Evolutionary conservation across 1,140 invertebrate species (phyloP).

Genomic region (Ips typographus): DNA sequence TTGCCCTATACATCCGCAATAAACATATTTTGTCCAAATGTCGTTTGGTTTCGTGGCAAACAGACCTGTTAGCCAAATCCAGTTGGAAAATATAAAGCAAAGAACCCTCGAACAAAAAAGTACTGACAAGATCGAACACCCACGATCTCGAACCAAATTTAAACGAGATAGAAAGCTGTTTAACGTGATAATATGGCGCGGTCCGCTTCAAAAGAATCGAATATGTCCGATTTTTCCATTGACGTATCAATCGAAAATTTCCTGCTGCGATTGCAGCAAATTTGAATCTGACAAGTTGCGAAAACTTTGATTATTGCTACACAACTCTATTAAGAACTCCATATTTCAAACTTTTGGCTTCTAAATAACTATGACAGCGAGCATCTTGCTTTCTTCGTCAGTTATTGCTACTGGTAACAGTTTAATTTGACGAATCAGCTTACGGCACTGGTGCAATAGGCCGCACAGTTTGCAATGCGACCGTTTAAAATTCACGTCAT

Average conservation of each 20-base stretch:
- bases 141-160: slow-evolving; percentile 29
- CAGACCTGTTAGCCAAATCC: too few relatives aligned
- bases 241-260: slow-evolving; percentile 13
- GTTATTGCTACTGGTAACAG: neutral
- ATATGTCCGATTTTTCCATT: slow-evolving; percentile 24
- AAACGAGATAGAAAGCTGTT: slow-evolving; percentile 33
- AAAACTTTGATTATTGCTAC: too few relatives aligned
- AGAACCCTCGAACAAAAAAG: slow-evolving; percentile 4
- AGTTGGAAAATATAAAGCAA: neutral
- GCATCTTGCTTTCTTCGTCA: neutral
- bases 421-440: neutral
- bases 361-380: too few relatives aligned
- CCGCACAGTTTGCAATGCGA: slow-evolving; percentile 16
- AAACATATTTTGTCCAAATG: too few relatives aligned
- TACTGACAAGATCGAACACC: slow-evolving; percentile 30
- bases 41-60: too few relatives aligned
- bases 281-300: too few relatives aligned
- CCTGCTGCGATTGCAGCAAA: too few relatives aligned
- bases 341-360: too few relatives aligned
- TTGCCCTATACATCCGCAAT: too few relatives aligned
- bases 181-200: slow-evolving; percentile 22
- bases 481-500: slow-evolving; percentile 23
- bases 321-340: too few relatives aligned
- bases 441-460: slow-evolving; percentile 19
- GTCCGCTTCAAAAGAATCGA: slow-evolving; percentile 17